Percentiles rank a stretch among this genome's conserved stretches.
Conservation (phyloP, 2,888 invertebrate genomes). For the Leucoptera coffeella region DNA sequence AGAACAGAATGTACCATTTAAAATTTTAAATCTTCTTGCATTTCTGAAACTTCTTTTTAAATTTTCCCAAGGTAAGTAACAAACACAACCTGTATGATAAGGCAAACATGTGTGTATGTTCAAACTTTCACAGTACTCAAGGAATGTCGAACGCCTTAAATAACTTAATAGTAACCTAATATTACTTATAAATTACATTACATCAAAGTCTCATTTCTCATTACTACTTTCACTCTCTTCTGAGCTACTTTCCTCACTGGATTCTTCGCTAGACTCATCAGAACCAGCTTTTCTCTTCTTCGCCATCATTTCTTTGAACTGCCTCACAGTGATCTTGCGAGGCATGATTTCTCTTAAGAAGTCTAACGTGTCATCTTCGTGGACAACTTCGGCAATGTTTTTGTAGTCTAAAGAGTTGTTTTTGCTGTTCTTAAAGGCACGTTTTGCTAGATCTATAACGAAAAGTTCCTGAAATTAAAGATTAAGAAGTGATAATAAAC, state of each 20-base stretch:
- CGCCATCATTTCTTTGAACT: conserved; percentile 62
- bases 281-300: conserved; percentile 39
- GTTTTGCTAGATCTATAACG: conserved; percentile 58
- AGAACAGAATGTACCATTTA: too few relatives aligned
- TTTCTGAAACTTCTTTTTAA: too few relatives aligned
- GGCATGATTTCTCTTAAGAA: conserved; percentile 71
- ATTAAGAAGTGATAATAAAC: conserved; percentile 3
- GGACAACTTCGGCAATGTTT: conserved; percentile 65
- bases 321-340: conserved; percentile 62
- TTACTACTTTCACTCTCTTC: conserved; percentile 28
- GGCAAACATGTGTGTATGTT: too few relatives aligned
- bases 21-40: too few relatives aligned
- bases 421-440: conserved; percentile 50
- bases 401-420: conserved; percentile 59
- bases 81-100: too few relatives aligned
- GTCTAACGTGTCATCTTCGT: conserved; percentile 59
- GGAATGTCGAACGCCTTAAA: too few relatives aligned
- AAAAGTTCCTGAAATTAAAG: conserved; percentile 58
- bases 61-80: too few relatives aligned
- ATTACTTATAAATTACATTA: too few relatives aligned
- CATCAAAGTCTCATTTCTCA: conserved; percentile 8
- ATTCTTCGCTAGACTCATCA: conserved; percentile 25
- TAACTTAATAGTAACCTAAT: too few relatives aligned
- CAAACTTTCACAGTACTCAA: too few relatives aligned
- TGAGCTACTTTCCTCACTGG: conserved; percentile 22